These are phyloP conservation scores for Brachyhypopomus gauderio DNA, from an alignment of 2,113 vertebrate genomes.

Conservation along the genomic window DNA sequence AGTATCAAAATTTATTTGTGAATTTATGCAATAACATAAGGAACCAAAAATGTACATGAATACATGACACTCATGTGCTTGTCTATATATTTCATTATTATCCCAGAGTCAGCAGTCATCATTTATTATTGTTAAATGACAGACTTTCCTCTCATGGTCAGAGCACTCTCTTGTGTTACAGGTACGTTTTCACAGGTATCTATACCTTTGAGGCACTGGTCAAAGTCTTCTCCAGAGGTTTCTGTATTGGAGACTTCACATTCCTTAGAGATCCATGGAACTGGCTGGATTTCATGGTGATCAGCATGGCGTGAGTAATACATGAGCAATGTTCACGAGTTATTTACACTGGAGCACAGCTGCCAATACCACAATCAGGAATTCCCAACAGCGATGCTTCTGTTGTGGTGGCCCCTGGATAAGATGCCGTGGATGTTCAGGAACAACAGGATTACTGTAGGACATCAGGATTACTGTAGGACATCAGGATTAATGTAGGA, in stretches of 20 bases:
- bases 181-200: conserved; percentile 92
- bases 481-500: too few species aligned
- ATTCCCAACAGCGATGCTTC: not conserved
- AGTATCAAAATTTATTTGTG: not conserved
- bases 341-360: not conserved
- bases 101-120: too few species aligned
- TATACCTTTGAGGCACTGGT: conserved; percentile 91
- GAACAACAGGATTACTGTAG: too few species aligned
- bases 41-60: too few species aligned
- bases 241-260: conserved; percentile 88
- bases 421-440: too few species aligned
- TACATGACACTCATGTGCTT: too few species aligned
- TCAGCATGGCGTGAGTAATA: conserved; percentile 91
- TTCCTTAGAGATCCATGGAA: conserved; percentile 97
- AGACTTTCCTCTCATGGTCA: not conserved
- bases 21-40: too few species aligned
- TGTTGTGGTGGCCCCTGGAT: not conserved
- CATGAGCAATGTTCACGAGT: not conserved
- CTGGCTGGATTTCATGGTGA: conserved; percentile 98
- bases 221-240: conserved; percentile 89
- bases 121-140: too few species aligned
- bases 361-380: not conserved
- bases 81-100: too few species aligned
- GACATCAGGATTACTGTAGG: too few species aligned
- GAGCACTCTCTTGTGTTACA: conserved; percentile 54